Percentiles rank a stretch among this genome's conserved stretches.
These are phyloP conservation scores for Ifrita kowaldi DNA, from an alignment of 2,113 vertebrate species.

Conservation along the genomic window DNA sequence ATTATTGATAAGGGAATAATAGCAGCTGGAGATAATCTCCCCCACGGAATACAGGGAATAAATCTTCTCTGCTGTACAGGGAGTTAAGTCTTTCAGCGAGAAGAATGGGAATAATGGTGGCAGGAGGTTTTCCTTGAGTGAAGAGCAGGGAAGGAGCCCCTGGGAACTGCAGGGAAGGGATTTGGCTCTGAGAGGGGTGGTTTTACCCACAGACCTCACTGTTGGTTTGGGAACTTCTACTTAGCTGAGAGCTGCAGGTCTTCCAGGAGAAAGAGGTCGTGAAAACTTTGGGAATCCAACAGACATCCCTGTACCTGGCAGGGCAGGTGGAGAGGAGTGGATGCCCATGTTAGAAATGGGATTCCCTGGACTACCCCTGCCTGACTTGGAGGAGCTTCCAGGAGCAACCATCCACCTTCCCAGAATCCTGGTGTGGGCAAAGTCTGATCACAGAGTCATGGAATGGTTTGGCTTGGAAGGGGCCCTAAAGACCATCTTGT, in stretches of 20 bases:
- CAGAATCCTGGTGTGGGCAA: fast-evolving
- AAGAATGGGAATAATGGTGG: neutral
- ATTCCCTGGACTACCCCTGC: neutral
- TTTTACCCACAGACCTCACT: neutral
- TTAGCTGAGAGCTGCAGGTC: neutral
- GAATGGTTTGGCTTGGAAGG: neutral
- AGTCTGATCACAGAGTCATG: neutral
- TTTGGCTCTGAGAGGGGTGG: neutral
- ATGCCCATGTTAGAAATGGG: neutral
- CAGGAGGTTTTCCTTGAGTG: neutral
- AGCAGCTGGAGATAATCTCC: neutral
- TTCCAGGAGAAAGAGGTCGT: neutral
- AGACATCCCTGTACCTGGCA: neutral
- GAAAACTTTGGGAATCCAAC: neutral
- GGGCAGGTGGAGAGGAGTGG: neutral
- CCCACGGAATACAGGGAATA: neutral
- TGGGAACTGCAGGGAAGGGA: neutral
- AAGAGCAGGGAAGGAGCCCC: neutral
- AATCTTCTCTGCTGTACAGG: neutral
- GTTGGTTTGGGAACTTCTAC: fast-evolving
- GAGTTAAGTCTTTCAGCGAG: neutral
- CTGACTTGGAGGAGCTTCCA: neutral
- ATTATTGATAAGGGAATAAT: conserved; percentile 41
- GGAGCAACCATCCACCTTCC: neutral
- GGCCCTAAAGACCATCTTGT: neutral